A percentile compares a stretch with the other conserved stretches of the same genome.
Evolutionary conservation across 1,140 invertebrate genomes (phyloP).

Genomic region (Neuroterus valhalla): DNA sequence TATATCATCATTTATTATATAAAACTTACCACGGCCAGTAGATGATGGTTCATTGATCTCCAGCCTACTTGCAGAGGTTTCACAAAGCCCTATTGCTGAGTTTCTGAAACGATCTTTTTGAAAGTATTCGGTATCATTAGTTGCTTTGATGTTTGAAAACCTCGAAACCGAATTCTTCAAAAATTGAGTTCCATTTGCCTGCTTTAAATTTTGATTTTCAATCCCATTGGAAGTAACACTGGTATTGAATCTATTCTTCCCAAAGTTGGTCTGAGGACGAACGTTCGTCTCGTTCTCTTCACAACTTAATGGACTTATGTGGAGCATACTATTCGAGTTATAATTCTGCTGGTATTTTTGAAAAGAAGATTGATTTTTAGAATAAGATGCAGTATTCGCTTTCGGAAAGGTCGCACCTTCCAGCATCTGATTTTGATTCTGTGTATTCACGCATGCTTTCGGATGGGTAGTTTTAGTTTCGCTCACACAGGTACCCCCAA

Average conservation of each 20-base stretch:
- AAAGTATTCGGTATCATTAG: background rate
- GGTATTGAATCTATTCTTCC: background rate
- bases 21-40: too few relatives aligned
- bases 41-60: background rate
- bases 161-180: background rate
- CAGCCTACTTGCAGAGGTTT: background rate
- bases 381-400: background rate
- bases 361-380: background rate
- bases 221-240: background rate
- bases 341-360: background rate
- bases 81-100: background rate
- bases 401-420: conserved; percentile 2
- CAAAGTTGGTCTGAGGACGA: background rate
- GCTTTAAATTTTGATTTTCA: background rate
- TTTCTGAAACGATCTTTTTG: conserved; percentile 10
- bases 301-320: background rate
- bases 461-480: background rate
- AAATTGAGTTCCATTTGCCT: background rate
- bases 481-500: background rate
- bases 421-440: background rate
- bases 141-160: background rate
- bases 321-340: background rate
- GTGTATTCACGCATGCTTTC: background rate
- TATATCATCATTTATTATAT: too few relatives aligned
- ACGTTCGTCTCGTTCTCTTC: background rate